These are phyloP conservation scores for Sprattus sprattus DNA, from an alignment of 2,113 vertebrate genomes.

Conservation along the genomic window DNA sequence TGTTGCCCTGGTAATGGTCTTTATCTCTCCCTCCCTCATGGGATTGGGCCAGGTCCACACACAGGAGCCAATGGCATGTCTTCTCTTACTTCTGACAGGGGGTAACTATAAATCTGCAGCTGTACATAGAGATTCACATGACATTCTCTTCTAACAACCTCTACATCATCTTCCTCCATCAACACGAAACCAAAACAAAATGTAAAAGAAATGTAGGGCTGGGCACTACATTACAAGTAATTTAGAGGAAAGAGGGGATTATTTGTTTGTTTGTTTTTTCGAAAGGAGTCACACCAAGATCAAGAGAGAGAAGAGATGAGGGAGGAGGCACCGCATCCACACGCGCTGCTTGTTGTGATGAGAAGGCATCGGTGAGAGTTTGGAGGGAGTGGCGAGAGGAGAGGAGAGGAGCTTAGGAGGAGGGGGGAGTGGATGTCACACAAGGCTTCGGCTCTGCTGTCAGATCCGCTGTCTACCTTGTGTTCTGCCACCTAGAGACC, in stretches of 20 bases:
- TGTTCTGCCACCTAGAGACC: slow-evolving; percentile 41
- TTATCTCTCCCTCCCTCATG: not conserved
- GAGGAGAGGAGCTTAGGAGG: slow-evolving; percentile 4
- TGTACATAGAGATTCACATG: not conserved
- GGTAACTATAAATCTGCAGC: slow-evolving; percentile 3
- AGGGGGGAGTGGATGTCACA: slow-evolving; percentile 38
- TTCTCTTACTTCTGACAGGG: not conserved
- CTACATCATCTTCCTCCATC: not conserved
- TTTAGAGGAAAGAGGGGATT: not conserved
- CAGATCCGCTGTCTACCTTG: slow-evolving; percentile 33
- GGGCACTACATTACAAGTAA: slow-evolving; percentile 5
- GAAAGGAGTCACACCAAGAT: not conserved
- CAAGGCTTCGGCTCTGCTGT: slow-evolving; percentile 34
- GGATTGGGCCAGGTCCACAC: slow-evolving; percentile 8
- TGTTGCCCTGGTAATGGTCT: not conserved
- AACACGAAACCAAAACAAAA: not conserved
- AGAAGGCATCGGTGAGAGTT: slow-evolving; percentile 44
- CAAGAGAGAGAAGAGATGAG: not conserved
- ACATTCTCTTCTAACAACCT: not conserved
- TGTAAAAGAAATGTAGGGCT: slow-evolving; percentile 2
- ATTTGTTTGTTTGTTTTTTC: not conserved
- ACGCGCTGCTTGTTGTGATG: slow-evolving; percentile 35
- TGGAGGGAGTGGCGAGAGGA: slow-evolving; percentile 15
- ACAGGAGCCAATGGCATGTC: not conserved
- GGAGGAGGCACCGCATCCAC: slow-evolving; percentile 41